Conservation (phyloP, 35 echinoderm and acorn worm species). For the Anneissia japonica region DNA sequence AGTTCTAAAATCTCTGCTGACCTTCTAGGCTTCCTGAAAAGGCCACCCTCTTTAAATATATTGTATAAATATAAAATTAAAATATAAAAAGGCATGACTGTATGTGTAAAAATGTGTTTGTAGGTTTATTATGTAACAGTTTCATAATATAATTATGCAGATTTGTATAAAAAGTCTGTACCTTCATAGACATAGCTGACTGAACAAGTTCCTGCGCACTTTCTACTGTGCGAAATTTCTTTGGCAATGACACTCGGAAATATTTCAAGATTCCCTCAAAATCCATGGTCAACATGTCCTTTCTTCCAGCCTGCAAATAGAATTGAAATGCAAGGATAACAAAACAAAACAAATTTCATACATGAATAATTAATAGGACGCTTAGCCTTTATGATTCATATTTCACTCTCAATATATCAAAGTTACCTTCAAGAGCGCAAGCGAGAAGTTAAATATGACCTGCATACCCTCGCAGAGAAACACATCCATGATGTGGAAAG, state of each 20-base stretch:
- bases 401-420: neutral
- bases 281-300: slow-evolving; percentile 73
- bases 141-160: no score
- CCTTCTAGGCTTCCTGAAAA: no score
- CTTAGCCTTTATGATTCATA: no score
- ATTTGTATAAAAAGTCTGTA: no score
- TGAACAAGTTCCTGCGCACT: slow-evolving; percentile 87
- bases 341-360: neutral
- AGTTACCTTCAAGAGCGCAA: slow-evolving; percentile 87
- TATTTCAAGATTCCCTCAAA: slow-evolving; percentile 96
- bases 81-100: no score
- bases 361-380: no score
- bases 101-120: no score
- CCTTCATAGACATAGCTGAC: slow-evolving; percentile 80
- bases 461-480: slow-evolving; percentile 90
- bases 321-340: neutral
- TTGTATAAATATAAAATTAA: no score
- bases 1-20: no score
- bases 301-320: slow-evolving; percentile 53
- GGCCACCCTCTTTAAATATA: no score
- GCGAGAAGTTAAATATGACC: slow-evolving; percentile 67
- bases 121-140: no score
- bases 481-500: slow-evolving; percentile 97
- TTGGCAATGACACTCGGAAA: slow-evolving; percentile 78
- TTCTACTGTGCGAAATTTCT: slow-evolving; percentile 80